A percentile compares a stretch with the other conserved stretches of the same genome.
These are phyloP conservation scores for Drosophila bifasciata DNA, from an alignment of 1,140 invertebrate species.

Conservation along the genomic window DNA sequence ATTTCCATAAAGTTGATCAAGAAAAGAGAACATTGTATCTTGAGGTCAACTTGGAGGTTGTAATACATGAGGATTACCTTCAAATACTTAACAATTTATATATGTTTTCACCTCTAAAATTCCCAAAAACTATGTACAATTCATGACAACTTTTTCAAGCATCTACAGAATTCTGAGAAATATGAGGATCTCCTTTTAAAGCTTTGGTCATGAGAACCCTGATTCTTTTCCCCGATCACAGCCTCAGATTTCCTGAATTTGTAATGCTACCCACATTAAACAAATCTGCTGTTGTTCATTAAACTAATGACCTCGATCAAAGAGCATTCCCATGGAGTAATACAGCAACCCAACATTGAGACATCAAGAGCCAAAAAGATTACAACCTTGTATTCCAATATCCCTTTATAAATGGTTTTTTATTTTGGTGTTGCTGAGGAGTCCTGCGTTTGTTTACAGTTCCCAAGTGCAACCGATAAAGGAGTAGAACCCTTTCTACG, in stretches of 20 bases:
- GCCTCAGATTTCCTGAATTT: conserved; percentile 23
- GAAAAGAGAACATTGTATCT: no score
- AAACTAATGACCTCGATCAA: neutral
- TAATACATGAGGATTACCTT: no score
- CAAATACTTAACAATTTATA: no score
- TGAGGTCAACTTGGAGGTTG: no score
- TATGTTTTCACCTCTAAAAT: no score
- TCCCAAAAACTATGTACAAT: no score
- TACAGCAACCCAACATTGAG: conserved; percentile 18
- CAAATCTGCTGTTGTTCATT: no score
- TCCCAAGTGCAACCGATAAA: conserved; percentile 13
- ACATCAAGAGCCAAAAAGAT: conserved; percentile 38
- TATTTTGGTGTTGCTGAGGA: conserved; percentile 19
- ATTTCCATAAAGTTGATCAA: no score
- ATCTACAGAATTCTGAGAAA: no score
- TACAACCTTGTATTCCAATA: conserved; percentile 48
- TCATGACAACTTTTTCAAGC: no score
- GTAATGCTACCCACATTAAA: conserved; percentile 14
- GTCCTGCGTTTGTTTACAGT: conserved; percentile 45
- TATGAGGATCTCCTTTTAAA: no score
- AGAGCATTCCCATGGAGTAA: conserved; percentile 7
- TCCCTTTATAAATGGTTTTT: neutral
- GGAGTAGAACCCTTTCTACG: neutral
- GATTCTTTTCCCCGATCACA: neutral
- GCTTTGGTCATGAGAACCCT: no score